A percentile compares a stretch with the other conserved stretches of the same genome.
Conservation (phyloP, 2,888 invertebrate species). For the Omphaloscelis lunosa region DNA sequence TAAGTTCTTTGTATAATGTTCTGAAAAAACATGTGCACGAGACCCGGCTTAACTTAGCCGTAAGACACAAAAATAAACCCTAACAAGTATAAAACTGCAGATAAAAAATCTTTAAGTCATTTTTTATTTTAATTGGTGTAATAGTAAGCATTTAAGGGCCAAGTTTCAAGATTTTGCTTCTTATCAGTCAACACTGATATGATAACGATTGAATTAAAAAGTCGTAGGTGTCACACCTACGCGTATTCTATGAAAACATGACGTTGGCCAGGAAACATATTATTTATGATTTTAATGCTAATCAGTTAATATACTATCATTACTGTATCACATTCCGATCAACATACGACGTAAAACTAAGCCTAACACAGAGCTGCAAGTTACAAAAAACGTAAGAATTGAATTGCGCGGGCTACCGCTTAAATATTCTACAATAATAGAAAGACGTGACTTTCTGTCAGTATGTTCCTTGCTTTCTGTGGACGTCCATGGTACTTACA, state of each 20-base stretch:
- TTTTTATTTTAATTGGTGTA: background rate
- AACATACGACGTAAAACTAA: background rate
- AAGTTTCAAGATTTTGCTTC: background rate
- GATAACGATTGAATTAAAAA: background rate
- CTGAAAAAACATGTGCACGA: too few species aligned
- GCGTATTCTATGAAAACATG: background rate
- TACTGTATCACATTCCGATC: background rate
- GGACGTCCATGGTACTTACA: too few species aligned
- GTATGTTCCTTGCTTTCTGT: too few species aligned
- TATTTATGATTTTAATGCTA: background rate
- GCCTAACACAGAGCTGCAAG: background rate
- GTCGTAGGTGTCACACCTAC: background rate
- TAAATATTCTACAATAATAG: too few species aligned
- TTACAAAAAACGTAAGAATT: background rate
- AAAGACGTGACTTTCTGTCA: too few species aligned
- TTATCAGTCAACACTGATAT: background rate
- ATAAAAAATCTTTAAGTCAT: too few species aligned
- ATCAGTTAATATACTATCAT: background rate
- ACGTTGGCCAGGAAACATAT: background rate
- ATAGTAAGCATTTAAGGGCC: background rate
- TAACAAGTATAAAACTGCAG: too few species aligned
- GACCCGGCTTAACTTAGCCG: too few species aligned
- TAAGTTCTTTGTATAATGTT: too few species aligned
- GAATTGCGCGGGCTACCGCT: background rate
- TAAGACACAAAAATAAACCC: too few species aligned